Evolutionary conservation across 2,113 vertebrate species (phyloP).

Genomic region (Burhinus oedicnemus): DNA sequence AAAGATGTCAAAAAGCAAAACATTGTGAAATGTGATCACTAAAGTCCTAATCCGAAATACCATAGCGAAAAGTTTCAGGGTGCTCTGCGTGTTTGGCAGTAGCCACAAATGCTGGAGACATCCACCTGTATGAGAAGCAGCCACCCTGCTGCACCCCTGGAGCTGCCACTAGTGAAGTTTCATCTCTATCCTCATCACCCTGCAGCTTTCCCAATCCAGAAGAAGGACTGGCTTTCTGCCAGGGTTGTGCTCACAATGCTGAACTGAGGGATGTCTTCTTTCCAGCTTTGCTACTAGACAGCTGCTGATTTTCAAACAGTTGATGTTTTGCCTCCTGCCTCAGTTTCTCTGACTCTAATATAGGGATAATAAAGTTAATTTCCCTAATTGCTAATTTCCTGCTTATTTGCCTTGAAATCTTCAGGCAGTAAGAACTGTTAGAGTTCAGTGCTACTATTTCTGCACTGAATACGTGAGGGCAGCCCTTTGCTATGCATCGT

Average conservation of each 20-base stretch:
- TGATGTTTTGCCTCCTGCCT: neutral
- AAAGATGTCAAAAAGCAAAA: neutral
- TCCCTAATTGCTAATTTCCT: neutral
- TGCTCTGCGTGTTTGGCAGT: neutral
- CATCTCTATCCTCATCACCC: neutral
- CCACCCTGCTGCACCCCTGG: neutral
- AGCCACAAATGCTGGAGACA: neutral
- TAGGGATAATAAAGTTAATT: neutral
- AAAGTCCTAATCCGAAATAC: neutral
- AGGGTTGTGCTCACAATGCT: neutral
- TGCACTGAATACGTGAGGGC: neutral
- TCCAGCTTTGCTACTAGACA: neutral
- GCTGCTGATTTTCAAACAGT: neutral
- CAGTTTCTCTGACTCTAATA: slow-evolving; percentile 13
- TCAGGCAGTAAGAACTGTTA: neutral
- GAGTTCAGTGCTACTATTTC: neutral
- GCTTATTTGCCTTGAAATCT: neutral
- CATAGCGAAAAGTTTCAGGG: neutral
- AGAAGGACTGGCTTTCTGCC: neutral
- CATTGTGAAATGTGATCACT: neutral
- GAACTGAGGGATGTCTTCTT: neutral
- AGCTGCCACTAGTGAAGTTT: neutral
- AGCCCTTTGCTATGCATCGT: neutral
- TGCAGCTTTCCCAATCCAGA: accelerated
- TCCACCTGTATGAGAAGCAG: neutral